Base-by-base conservation (phyloP, 2,113 vertebrate genomes). In the Xenotilapia caudafasciata region DNA sequence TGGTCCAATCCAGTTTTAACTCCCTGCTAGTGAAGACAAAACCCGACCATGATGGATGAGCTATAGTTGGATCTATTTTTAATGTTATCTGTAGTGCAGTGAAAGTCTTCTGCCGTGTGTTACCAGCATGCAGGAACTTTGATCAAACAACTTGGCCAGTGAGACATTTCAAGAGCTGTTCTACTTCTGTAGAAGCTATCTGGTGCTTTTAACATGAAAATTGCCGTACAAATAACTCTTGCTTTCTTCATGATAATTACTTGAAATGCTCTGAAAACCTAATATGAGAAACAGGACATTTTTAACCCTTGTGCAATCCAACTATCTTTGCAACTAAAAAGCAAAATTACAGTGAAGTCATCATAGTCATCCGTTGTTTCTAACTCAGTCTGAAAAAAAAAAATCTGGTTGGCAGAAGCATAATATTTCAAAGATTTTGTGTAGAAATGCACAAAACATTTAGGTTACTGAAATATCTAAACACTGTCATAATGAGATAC, bases 381-480 rank as follows among this genome's bases (percentile, higher is more conserved):
- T 2, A 45, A 73, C 13, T 26, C 38, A 73, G 3, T 73, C 13
- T 26, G 6, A 42, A 42, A 40, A 68, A 56, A n/a, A 8, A 33
- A 6, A 0, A 73, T 47, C 38, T 70, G 2, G n/a, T 42, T 40
- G 0, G 62, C 68, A 45, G 21, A 73, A 11, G 21, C 1, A 3
- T 23, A 45, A 26, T 17, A 26, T 6, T 45, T 45, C 5, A 28
- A 73, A 73, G 68, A 11, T 47, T 75, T 73, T 45, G 68, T 47
- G 68, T 26, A 75, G 40, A 73, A 75, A 28, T 15, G 40, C 21
- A 45, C 6, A 70, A 40, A 6, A 40, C 5, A 40, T 70, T 70
- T 70, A 70, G n/a, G 9, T 40, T 70, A 70, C 8, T 45, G 13
- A 45, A 17, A 47, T 28, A 73, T 73, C 68, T 7, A 45, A 73